These are phyloP conservation scores for Brachypteracias leptosomus DNA, from an alignment of 2,113 vertebrate genomes.

Conservation along the genomic window DNA sequence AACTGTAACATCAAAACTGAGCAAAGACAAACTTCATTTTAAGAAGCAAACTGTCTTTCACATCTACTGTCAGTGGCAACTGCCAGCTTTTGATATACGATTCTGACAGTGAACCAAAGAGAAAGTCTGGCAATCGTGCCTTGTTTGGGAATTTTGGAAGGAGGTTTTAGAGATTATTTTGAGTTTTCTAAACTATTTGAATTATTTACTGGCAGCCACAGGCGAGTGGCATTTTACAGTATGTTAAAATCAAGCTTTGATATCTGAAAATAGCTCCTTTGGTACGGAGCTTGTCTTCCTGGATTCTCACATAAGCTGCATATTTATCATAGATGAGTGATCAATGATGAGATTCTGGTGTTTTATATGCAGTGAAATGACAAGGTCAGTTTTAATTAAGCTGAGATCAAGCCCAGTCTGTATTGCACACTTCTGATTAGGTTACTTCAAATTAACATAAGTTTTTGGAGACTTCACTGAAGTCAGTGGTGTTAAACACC, in stretches of 20 bases:
- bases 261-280: conserved; percentile 71
- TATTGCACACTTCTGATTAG: conserved; percentile 83
- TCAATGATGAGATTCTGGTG: conserved; percentile 76
- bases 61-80: conserved; percentile 59
- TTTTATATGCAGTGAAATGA: conserved; percentile 76
- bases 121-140: conserved; percentile 31
- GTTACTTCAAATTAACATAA: conserved; percentile 86
- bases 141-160: conserved; percentile 26
- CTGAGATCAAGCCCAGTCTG: conserved; percentile 79
- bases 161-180: conserved; percentile 64
- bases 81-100: conserved; percentile 50
- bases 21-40: conserved; percentile 52
- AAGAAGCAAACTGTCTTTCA: conserved; percentile 59
- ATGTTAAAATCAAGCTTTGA: conserved; percentile 55
- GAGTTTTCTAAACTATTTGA: conserved; percentile 64
- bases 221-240: conserved; percentile 58
- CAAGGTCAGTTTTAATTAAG: conserved; percentile 87
- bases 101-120: conserved; percentile 51
- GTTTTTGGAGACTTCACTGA: conserved; percentile 83
- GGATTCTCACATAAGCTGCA: conserved; percentile 56
- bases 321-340: conserved; percentile 74
- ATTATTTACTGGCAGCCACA: conserved; percentile 59
- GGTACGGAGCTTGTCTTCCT: conserved; percentile 54
- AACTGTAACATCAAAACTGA: not conserved
- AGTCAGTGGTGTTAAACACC: conserved; percentile 86